Evolutionary conservation across 2,797 vertebrate species (phyloP).

Genomic region (Sebastes variabilis): DNA sequence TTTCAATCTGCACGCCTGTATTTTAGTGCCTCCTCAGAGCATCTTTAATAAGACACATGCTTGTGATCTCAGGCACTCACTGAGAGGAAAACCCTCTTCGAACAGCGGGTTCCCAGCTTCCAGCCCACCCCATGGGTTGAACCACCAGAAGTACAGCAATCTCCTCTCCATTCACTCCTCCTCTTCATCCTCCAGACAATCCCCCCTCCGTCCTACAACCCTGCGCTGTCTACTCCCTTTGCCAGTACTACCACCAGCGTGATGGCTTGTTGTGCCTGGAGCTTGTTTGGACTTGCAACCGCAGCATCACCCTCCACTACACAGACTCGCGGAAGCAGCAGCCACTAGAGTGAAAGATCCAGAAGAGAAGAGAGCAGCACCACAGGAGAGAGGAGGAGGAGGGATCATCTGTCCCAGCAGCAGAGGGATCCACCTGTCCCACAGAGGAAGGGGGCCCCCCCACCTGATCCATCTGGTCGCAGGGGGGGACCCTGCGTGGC

Average conservation of each 20-base stretch:
- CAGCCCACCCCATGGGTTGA: conserved; percentile 81
- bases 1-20: conserved; percentile 10
- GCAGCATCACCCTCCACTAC: conserved; percentile 72
- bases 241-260: conserved; percentile 45
- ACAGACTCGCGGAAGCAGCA: conserved; percentile 54
- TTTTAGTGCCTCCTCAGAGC: conserved; percentile 38
- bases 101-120: conserved; percentile 62
- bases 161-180: conserved; percentile 68
- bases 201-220: conserved; percentile 24
- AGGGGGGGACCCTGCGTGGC: conserved; percentile 84
- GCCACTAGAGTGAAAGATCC: conserved; percentile 65
- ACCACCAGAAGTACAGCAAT: conserved; percentile 70
- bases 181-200: conserved; percentile 43
- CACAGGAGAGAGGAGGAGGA: conserved; percentile 32
- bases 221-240: conserved; percentile 41
- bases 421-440: conserved; percentile 75
- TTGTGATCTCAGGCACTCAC: conserved; percentile 45
- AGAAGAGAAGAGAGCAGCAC: conserved; percentile 31
- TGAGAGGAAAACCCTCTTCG: conserved; percentile 46
- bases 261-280: conserved; percentile 80
- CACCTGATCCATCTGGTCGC: conserved; percentile 81
- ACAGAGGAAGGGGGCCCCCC: conserved; percentile 74
- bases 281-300: conserved; percentile 81
- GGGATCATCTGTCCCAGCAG: conserved; percentile 68
- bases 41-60: conserved; percentile 60